A percentile compares a stretch with the other conserved stretches of the same genome.
Conservation (phyloP, 2,888 invertebrate species). For the Zygaena filipendulae region DNA sequence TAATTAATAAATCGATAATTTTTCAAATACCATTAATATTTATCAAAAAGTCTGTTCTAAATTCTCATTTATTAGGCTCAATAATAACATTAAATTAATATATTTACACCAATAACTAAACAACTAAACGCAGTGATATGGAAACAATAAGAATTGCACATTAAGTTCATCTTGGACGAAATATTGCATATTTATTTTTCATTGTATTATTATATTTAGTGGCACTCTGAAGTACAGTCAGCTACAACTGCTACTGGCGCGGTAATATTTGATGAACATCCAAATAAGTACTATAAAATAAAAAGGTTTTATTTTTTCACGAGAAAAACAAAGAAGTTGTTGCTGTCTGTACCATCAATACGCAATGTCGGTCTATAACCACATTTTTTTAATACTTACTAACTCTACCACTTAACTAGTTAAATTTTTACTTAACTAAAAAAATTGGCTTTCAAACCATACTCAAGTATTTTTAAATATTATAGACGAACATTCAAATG, state of each 20-base stretch:
- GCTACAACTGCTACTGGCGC: too few relatives aligned
- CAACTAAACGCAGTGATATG: slow-evolving; percentile 59
- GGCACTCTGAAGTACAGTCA: too few relatives aligned
- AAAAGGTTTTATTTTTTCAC: too few relatives aligned
- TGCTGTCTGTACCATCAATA: slow-evolving; percentile 30
- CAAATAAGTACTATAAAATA: too few relatives aligned
- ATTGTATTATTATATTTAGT: not conserved
- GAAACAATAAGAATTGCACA: slow-evolving; percentile 66
- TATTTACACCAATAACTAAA: slow-evolving; percentile 62
- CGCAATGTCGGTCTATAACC: slow-evolving; percentile 37
- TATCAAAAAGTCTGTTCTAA: too few relatives aligned
- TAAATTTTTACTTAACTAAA: slow-evolving; percentile 52
- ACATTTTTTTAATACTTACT: slow-evolving; percentile 15
- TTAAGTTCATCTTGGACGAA: slow-evolving; percentile 53
- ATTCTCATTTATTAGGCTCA: slow-evolving; percentile 2
- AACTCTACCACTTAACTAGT: slow-evolving; percentile 50
- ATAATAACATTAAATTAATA: slow-evolving; percentile 58
- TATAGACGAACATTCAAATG: slow-evolving; percentile 7
- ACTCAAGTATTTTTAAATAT: slow-evolving; percentile 2
- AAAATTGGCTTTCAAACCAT: slow-evolving; percentile 40
- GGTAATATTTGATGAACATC: too few relatives aligned
- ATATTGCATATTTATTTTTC: slow-evolving; percentile 33
- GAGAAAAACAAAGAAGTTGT: slow-evolving; percentile 16
- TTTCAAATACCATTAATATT: too few relatives aligned
- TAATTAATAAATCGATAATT: not conserved